Conservation (phyloP, 2,888 invertebrate species). For the Eupithecia pulchellata region DNA sequence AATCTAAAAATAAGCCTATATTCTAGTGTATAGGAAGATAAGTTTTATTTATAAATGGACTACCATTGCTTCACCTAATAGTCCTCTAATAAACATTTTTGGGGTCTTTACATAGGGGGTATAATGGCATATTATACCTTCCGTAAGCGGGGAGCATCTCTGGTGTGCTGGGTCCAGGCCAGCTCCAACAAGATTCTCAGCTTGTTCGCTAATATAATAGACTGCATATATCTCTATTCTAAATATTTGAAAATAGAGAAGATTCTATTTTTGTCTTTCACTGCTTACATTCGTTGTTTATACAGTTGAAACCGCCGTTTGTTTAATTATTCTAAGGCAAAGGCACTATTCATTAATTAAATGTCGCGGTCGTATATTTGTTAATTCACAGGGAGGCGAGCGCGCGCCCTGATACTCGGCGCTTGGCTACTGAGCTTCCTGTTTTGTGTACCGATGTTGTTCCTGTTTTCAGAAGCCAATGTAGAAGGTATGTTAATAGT, state of each 20-base stretch:
- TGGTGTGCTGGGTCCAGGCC: too few species aligned
- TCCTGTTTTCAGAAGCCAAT: constrained; percentile 85
- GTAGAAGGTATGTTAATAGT: constrained; percentile 67
- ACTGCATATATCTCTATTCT: too few species aligned
- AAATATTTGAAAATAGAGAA: neutral
- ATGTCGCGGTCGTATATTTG: neutral
- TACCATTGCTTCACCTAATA: too few species aligned
- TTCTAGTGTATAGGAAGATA: too few species aligned
- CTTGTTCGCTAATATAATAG: too few species aligned
- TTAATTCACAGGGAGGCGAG: constrained; percentile 90
- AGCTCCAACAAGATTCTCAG: too few species aligned
- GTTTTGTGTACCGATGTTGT: constrained; percentile 93
- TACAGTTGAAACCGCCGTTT: neutral
- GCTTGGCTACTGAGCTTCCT: constrained; percentile 94
- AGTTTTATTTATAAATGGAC: too few species aligned
- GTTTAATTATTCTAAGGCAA: neutral
- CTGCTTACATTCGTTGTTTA: neutral
- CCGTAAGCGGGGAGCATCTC: too few species aligned
- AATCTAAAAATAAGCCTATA: too few species aligned
- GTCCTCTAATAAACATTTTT: too few species aligned
- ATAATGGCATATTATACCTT: too few species aligned
- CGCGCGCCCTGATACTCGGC: constrained; percentile 90
- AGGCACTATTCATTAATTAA: neutral
- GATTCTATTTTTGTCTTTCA: neutral
- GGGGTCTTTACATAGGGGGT: too few species aligned